Base-by-base conservation (phyloP, 2,797 vertebrate species). In the Cossypha caffra region DNA sequence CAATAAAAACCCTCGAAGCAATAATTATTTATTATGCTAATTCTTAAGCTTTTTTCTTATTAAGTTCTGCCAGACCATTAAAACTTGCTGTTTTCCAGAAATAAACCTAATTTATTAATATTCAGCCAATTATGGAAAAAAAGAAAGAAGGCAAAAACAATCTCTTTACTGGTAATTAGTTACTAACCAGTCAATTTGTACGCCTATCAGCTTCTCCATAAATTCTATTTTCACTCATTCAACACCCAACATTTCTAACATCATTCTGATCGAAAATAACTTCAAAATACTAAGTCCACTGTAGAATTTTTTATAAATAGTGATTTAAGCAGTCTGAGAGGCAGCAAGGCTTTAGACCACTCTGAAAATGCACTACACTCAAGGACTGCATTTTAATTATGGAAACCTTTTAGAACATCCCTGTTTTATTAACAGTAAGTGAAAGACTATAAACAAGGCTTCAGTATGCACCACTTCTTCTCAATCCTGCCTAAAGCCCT, bases 21-120 rank as follows among this genome's bases (percentile, higher is more conserved):
- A 98, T 99, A 98, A 99, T 99, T 99, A 99, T 99, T 97, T 98
- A 98, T 98, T 98, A 98, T 98, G 97, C 93, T 98, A 98, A 98
- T 98, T 98, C 96, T 93, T 97, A 63, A 89, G 96, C 94, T 97
- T 98, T 97, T 96, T 96, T 95, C 93, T 95, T 96, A 93, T 81
- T 97, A 97, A 97, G 97, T 98, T 98, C 94, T 79, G 76, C 95
- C 94, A 97, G 95, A 93, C 96, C 96, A 97, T 97, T 98, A 98
- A 97, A 98, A 96, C 92, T 97, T 91, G 88, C 93, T 96, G 88
- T 97, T 97, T 96, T 94, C 96, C 93, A 97, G 97, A 97, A 98
- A 97, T 96, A 97, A 97, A 97, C 87, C 92, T 96, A 94, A 96
- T 98, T 98, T 97, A 97, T 97, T 98, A 98, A 98, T 96, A 97